A percentile compares a stretch with the other conserved stretches of the same genome.
phyloP scores from a whole-genome alignment of 2,113 vertebrate species.

The Passer domesticus region DNA sequence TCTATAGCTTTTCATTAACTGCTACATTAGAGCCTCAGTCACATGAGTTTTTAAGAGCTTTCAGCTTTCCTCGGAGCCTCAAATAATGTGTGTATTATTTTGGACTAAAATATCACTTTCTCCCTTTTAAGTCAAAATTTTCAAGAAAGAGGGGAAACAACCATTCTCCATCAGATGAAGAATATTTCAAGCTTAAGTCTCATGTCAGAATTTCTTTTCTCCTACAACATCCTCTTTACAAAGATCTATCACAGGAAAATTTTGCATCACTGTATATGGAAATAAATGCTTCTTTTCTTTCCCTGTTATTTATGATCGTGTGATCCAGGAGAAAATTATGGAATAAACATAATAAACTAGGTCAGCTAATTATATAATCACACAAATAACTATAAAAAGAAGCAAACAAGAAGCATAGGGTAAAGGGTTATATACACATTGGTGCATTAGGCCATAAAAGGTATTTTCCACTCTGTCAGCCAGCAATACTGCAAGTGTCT shows the following conservation, averaged over 20 bases:
- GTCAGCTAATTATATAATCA: conserved; percentile 64
- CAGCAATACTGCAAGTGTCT: not conserved
- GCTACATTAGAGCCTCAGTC: not conserved
- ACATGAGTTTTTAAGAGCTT: not conserved
- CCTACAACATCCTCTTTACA: not conserved
- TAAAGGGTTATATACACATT: not conserved
- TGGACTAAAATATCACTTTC: not conserved
- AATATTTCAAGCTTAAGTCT: not conserved
- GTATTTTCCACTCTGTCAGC: conserved; percentile 23
- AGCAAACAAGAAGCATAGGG: conserved; percentile 27
- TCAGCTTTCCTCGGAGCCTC: not conserved
- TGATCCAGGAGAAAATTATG: conserved; percentile 17
- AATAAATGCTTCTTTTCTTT: not conserved
- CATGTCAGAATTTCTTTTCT: not conserved
- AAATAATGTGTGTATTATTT: not conserved
- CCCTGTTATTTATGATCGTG: not conserved
- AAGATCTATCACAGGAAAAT: not conserved
- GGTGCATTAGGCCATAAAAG: conserved; percentile 36
- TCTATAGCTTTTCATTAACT: not conserved
- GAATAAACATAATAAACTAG: conserved; percentile 37
- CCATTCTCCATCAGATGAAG: not conserved
- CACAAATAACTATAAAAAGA: conserved; percentile 40
- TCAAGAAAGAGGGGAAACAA: not conserved
- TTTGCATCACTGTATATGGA: not conserved
- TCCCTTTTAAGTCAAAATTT: conserved; percentile 1